Evolutionary conservation across 2,888 invertebrate species (phyloP), one percentile per base, ranked within the genome.

Genomic region (Caradrina kadenii): DNA sequence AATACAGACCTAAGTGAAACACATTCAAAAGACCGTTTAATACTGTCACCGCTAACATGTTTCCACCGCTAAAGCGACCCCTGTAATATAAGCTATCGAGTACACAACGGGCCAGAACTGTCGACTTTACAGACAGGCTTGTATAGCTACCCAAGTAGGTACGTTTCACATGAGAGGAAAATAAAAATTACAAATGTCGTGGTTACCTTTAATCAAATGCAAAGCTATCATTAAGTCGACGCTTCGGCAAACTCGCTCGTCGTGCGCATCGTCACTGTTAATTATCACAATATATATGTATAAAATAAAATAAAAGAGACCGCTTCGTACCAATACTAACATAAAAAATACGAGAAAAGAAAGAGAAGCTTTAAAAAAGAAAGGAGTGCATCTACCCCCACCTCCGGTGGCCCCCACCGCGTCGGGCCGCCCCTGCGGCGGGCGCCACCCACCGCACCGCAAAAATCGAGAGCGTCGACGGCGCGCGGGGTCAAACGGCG

Each of bases 381-480:
- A 94, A 95, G 93, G 95, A 95, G 94, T 95, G 94, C 93, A 94
- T 93, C 93, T 91, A 91, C 94, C 94, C 96, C 96, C 94, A 93
- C 95, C 93, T 91, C 91, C 84, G 89, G 84, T 90, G 86, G 90
- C 94, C 93, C 93, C 94, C 93, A 91, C 90, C 90, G 90, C 88
- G 87, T 81, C 89, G 93, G 91, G 94, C 94, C 94, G 94, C 93
- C 94, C 93, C 96, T 94, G 94, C 90, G 93, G 93, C 93, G 93
- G 96, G 96, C 93, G 94, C 96, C 96, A 96, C 96, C 96, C 96
- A 96, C 96, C 94, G 96, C 95, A 96, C 93, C 96, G 96, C 96
- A 96, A 96, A 97, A 96, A 96, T 96, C 96, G 96, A 96, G 96
- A 96, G 94, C 95, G 94, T 92, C 94, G 94, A 92, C 96, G 94